Evolutionary conservation across 2,888 invertebrate species (phyloP).

Genomic region (Coleophora flavipennella): DNA sequence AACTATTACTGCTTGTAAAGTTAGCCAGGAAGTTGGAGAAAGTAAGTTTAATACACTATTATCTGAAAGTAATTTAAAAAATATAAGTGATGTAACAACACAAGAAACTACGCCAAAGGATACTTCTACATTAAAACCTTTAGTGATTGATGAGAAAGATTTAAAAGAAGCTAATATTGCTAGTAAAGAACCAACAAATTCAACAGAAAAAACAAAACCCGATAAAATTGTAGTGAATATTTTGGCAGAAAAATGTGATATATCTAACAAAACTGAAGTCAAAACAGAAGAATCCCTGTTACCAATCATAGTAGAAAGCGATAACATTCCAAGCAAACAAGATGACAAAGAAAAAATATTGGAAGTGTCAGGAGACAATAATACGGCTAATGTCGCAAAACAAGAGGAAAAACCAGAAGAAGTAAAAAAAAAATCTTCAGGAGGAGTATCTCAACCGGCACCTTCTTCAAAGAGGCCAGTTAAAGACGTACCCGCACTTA

Average conservation of each 20-base stretch:
- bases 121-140: neutral
- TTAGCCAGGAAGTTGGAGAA: too few relatives aligned
- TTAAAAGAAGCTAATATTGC: neutral
- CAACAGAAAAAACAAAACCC: too few relatives aligned
- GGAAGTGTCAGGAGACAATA: constrained; percentile 28
- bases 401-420: constrained; percentile 22
- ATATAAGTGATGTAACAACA: neutral
- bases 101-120: neutral
- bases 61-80: neutral
- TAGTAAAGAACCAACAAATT: neutral
- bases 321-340: constrained; percentile 45
- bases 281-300: constrained; percentile 8
- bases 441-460: constrained; percentile 14
- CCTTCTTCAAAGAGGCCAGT: constrained; percentile 37
- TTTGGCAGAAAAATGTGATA: constrained; percentile 3
- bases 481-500: constrained; percentile 69
- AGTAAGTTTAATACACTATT: neutral
- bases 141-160: neutral
- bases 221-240: neutral
- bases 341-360: constrained; percentile 11
- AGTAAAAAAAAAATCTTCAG: constrained; percentile 20
- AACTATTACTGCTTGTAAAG: too few relatives aligned
- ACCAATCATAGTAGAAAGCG: constrained; percentile 21
- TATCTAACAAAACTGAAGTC: neutral
- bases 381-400: constrained; percentile 32